Evolutionary conservation across 2,888 invertebrate genomes (phyloP).

Genomic region (Lycocerus yunnanus): DNA sequence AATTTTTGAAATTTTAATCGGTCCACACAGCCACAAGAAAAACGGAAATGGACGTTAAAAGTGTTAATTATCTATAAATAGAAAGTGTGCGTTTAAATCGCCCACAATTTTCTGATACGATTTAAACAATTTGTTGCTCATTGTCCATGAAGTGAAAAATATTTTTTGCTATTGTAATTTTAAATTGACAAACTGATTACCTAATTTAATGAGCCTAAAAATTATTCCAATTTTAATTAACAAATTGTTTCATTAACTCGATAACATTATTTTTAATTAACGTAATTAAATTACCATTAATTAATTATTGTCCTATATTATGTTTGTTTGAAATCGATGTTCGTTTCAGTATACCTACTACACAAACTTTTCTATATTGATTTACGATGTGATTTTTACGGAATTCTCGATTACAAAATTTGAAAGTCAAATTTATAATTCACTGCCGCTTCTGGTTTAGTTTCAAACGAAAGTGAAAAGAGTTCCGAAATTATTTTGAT

Average conservation of each 20-base stretch:
- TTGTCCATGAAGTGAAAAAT: slow-evolving; percentile 5
- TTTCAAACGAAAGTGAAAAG: background rate
- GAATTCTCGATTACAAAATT: background rate
- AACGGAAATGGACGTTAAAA: background rate
- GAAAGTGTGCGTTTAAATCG: background rate
- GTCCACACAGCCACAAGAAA: background rate
- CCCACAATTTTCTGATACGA: background rate
- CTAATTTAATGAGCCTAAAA: background rate
- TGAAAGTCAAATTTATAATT: background rate
- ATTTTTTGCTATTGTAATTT: background rate
- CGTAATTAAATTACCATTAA: background rate
- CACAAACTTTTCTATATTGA: background rate
- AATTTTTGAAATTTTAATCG: background rate
- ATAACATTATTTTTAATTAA: background rate
- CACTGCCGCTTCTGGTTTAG: background rate
- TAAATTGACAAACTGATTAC: background rate
- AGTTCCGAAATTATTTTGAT: background rate
- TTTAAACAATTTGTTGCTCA: slow-evolving; percentile 2
- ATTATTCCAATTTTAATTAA: background rate
- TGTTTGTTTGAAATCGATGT: background rate
- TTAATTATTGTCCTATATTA: background rate
- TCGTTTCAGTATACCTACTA: background rate
- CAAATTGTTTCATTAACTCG: background rate
- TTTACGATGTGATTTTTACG: background rate
- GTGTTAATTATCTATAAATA: slow-evolving; percentile 1